Percentiles rank a stretch among this genome's conserved stretches.
These are phyloP conservation scores for Malurus elegans DNA, from an alignment of 2,113 vertebrate species.

Conservation along the genomic window DNA sequence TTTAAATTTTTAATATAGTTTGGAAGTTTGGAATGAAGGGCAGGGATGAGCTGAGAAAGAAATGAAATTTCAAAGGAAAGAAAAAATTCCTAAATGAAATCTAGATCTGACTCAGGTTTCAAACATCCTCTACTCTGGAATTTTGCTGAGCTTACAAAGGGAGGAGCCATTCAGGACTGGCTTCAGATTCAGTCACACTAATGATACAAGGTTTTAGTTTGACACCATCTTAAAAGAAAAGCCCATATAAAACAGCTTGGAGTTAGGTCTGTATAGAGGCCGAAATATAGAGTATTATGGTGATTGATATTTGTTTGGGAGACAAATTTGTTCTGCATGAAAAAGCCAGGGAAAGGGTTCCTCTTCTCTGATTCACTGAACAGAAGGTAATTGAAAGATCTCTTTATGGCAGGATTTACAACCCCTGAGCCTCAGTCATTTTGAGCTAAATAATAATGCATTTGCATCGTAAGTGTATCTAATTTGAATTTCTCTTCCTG, in stretches of 20 bases:
- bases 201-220: not conserved
- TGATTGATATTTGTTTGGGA: conserved; percentile 69
- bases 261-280: conserved; percentile 7
- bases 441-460: conserved; percentile 64
- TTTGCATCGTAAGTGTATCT: conserved; percentile 65
- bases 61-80: not conserved
- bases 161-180: not conserved
- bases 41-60: not conserved
- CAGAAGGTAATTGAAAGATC: conserved; percentile 57
- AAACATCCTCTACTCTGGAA: not conserved
- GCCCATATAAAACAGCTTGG: not conserved
- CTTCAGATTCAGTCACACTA: conserved; percentile 10
- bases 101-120: conserved; percentile 1
- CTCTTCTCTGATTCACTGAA: conserved; percentile 58
- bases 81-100: not conserved
- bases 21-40: not conserved
- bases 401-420: conserved; percentile 59
- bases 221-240: conserved; percentile 22
- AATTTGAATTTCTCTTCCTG: conserved; percentile 70
- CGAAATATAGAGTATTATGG: conserved; percentile 63
- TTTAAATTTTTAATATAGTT: not conserved
- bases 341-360: conserved; percentile 54
- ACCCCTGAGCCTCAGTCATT: conserved; percentile 37
- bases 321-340: conserved; percentile 69
- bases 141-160: not conserved